These are phyloP conservation scores for Clarias platycephalus DNA, from an alignment of 2,797 vertebrate species.

Conservation along the genomic window DNA sequence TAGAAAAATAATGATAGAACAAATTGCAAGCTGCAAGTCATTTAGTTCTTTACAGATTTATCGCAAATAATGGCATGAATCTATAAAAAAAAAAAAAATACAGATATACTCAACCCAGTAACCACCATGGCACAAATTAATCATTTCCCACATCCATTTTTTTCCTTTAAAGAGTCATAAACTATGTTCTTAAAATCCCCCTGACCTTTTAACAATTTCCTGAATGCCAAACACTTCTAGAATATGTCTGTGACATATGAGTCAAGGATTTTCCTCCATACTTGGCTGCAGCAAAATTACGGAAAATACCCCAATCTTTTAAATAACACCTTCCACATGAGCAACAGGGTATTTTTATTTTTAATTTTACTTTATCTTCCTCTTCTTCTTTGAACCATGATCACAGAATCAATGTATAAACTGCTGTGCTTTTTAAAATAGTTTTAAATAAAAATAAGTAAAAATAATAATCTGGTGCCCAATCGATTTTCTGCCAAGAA, in stretches of 20 bases:
- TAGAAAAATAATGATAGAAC: slow-evolving; percentile 39
- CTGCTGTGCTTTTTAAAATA: slow-evolving; percentile 62
- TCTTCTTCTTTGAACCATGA: slow-evolving; percentile 33
- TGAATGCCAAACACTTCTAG: slow-evolving; percentile 30
- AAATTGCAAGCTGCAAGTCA: slow-evolving; percentile 21
- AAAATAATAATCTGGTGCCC: slow-evolving; percentile 93
- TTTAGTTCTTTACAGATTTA: background rate
- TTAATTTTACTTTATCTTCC: background rate
- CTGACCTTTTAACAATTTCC: slow-evolving; percentile 29
- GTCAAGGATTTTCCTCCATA: slow-evolving; percentile 21
- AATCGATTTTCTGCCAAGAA: slow-evolving; percentile 88
- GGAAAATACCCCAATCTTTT: slow-evolving; percentile 1
- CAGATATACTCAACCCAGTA: background rate
- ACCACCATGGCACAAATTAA: background rate
- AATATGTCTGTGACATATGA: slow-evolving; percentile 23
- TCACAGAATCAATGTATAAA: slow-evolving; percentile 30
- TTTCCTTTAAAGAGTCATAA: slow-evolving; percentile 17
- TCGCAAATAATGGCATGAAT: slow-evolving; percentile 8
- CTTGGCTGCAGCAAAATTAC: slow-evolving; percentile 14
- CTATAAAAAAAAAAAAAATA: slow-evolving; percentile 5
- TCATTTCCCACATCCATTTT: background rate
- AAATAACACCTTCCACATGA: background rate
- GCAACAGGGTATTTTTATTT: background rate
- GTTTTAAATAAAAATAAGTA: slow-evolving; percentile 77
- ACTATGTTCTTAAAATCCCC: background rate